Percentiles rank a stretch among this genome's conserved stretches.
These are phyloP conservation scores for Papilio helenus DNA, from an alignment of 1,140 invertebrate genomes.

Conservation along the genomic window DNA sequence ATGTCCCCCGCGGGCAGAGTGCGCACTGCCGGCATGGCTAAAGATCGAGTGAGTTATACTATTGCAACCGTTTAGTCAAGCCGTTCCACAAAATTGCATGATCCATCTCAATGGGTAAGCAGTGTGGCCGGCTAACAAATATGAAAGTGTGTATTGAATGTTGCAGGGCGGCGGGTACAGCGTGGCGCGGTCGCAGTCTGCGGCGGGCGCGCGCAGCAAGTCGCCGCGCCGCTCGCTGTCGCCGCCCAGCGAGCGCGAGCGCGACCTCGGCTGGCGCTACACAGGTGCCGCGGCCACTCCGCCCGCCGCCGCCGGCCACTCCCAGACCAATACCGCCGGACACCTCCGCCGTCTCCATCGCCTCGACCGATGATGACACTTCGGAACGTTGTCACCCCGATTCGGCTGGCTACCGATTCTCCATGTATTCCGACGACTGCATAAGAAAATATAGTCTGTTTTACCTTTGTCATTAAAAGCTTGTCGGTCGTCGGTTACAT, in stretches of 20 bases:
- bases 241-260: slow-evolving; percentile 87
- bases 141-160: neutral
- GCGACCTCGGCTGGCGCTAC: slow-evolving; percentile 69
- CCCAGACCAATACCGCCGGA: neutral
- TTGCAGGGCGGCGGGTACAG: slow-evolving; percentile 77
- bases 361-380: neutral
- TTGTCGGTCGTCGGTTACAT: neutral
- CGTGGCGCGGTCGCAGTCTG: slow-evolving; percentile 87
- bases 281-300: slow-evolving; percentile 63
- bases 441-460: neutral
- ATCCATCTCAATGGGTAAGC: neutral
- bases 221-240: slow-evolving; percentile 89
- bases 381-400: neutral
- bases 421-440: neutral
- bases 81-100: neutral
- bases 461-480: neutral
- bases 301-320: neutral
- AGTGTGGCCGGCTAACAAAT: neutral
- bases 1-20: slow-evolving; percentile 91
- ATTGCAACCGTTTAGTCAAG: neutral
- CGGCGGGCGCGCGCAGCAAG: slow-evolving; percentile 88
- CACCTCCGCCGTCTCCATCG: neutral
- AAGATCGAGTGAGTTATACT: slow-evolving; percentile 75
- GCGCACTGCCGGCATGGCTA: slow-evolving; percentile 85
- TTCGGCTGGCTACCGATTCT: neutral